Evolutionary conservation across 2,888 invertebrate genomes (phyloP).

Genomic region (Mystacides longicornis): DNA sequence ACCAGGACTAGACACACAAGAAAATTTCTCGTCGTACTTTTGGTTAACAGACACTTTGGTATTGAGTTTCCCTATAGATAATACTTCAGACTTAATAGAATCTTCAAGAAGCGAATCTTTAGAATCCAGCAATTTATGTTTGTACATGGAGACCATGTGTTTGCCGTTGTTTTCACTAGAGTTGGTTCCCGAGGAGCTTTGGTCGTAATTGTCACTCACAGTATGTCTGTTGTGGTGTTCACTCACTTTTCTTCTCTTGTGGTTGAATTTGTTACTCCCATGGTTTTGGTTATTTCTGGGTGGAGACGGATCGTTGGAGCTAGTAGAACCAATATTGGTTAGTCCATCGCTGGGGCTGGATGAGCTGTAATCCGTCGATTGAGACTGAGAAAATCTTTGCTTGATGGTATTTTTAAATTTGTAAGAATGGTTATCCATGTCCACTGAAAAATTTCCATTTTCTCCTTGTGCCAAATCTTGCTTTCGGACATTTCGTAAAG

Average conservation of each 20-base stretch:
- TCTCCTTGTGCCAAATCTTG: slow-evolving; percentile 36
- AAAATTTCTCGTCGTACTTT: slow-evolving; percentile 22
- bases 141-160: slow-evolving; percentile 13
- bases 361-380: slow-evolving; percentile 28
- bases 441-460: slow-evolving; percentile 39
- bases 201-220: slow-evolving; percentile 13
- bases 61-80: neutral
- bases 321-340: slow-evolving; percentile 8
- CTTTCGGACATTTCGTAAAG: slow-evolving; percentile 39
- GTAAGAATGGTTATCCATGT: slow-evolving; percentile 55
- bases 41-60: too few species aligned
- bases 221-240: slow-evolving; percentile 18
- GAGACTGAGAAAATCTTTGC: slow-evolving; percentile 67
- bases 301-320: slow-evolving; percentile 11
- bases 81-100: slow-evolving; percentile 17
- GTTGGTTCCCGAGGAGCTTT: slow-evolving; percentile 19
- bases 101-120: slow-evolving; percentile 2
- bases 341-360: slow-evolving; percentile 23
- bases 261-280: slow-evolving; percentile 15
- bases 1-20: slow-evolving; percentile 28
- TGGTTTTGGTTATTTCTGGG: slow-evolving; percentile 14
- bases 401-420: slow-evolving; percentile 95
- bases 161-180: slow-evolving; percentile 20
- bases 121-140: slow-evolving; percentile 9
- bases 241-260: slow-evolving; percentile 20